Evolutionary conservation across 2,888 invertebrate genomes (phyloP).

Genomic region (Chrysolina oricalcia): DNA sequence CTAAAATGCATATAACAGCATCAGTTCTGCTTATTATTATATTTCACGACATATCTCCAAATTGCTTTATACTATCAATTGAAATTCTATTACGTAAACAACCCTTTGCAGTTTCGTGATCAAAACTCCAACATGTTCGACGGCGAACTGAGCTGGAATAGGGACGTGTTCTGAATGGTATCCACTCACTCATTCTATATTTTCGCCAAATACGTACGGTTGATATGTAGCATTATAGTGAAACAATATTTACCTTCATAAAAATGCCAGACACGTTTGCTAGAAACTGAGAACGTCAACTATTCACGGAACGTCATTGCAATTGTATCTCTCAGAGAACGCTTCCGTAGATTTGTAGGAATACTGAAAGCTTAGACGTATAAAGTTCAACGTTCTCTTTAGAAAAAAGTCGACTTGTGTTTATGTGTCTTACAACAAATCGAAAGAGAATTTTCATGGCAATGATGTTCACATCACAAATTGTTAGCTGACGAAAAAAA

Average conservation of each 20-base stretch:
- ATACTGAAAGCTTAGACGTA: background rate
- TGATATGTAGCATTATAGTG: slow-evolving; percentile 25
- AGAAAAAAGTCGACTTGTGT: background rate
- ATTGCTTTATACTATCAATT: background rate
- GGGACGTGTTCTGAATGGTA: slow-evolving; percentile 22
- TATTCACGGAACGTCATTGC: slow-evolving; percentile 23
- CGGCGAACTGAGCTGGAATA: slow-evolving; percentile 11
- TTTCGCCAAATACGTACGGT: slow-evolving; percentile 25
- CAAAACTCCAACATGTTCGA: background rate
- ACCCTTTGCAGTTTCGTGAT: background rate
- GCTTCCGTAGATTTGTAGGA: background rate
- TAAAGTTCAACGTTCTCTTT: background rate
- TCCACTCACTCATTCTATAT: slow-evolving; percentile 29
- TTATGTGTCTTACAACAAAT: background rate
- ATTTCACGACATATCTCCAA: background rate
- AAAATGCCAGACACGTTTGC: slow-evolving; percentile 21
- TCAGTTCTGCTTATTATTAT: too few relatives aligned
- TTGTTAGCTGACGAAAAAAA: too few relatives aligned
- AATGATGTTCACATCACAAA: too few relatives aligned
- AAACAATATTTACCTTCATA: slow-evolving; percentile 22
- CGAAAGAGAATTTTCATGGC: too few relatives aligned
- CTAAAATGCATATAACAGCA: too few relatives aligned
- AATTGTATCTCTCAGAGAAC: slow-evolving; percentile 10
- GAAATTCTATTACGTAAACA: background rate
- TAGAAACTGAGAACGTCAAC: slow-evolving; percentile 26